phyloP scores from a whole-genome alignment of 2,888 invertebrate genomes.

The Platycheirus albimanus region DNA sequence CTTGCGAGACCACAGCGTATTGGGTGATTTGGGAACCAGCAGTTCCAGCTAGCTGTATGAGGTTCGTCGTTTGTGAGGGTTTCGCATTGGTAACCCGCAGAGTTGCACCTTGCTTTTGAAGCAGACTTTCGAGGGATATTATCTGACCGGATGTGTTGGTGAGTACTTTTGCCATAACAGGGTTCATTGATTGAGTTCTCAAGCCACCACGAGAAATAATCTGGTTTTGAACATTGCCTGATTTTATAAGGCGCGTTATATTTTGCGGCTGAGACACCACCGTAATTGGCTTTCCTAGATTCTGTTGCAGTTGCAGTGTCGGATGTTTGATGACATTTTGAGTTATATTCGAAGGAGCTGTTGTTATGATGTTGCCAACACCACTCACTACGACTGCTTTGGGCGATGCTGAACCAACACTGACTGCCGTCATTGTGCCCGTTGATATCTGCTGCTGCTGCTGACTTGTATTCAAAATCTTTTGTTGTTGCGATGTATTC shows the following conservation, averaged over 20 bases:
- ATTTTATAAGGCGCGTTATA: slow-evolving; percentile 76
- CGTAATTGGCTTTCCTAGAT: slow-evolving; percentile 63
- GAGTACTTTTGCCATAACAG: slow-evolving; percentile 88
- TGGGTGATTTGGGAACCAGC: slow-evolving; percentile 81
- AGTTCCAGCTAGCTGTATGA: slow-evolving; percentile 83
- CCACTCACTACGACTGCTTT: slow-evolving; percentile 66
- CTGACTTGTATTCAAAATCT: slow-evolving; percentile 49
- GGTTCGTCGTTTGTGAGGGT: slow-evolving; percentile 83
- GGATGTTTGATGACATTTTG: slow-evolving; percentile 68
- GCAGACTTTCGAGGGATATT: slow-evolving; percentile 80
- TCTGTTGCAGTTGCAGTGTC: slow-evolving; percentile 68
- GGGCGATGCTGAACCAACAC: slow-evolving; percentile 47
- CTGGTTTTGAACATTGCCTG: slow-evolving; percentile 62
- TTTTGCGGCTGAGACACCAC: slow-evolving; percentile 72
- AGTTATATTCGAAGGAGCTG: slow-evolving; percentile 46
- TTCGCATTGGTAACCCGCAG: slow-evolving; percentile 83
- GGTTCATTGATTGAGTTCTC: slow-evolving; percentile 77
- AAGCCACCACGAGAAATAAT: slow-evolving; percentile 63
- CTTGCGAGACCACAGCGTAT: slow-evolving; percentile 84
- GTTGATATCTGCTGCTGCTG: slow-evolving; percentile 63
- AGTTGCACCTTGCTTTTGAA: slow-evolving; percentile 81
- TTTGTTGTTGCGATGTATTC: slow-evolving; percentile 53
- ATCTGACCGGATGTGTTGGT: slow-evolving; percentile 85
- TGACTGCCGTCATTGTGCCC: slow-evolving; percentile 62
- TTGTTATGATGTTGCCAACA: slow-evolving; percentile 58